Evolutionary conservation across 2,113 vertebrate genomes (phyloP).

Genomic region (Merops nubicus): DNA sequence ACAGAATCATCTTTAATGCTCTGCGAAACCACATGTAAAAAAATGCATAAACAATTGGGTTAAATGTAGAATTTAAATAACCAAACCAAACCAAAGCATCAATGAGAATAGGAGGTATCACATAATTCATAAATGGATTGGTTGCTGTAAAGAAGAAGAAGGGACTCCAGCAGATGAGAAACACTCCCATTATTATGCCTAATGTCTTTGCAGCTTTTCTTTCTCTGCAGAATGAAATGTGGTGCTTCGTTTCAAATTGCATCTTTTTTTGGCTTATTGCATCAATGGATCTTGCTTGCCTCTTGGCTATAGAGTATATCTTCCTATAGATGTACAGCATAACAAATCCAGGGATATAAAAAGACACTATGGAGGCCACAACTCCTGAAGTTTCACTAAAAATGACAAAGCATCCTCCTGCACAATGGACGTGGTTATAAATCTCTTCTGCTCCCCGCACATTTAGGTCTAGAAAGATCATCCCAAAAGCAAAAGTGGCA

Average conservation of each 20-base stretch:
- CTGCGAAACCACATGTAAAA: constrained; percentile 85
- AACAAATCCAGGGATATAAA: constrained; percentile 81
- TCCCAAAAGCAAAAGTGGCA: constrained; percentile 78
- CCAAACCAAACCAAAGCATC: constrained; percentile 83
- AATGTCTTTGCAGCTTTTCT: constrained; percentile 82
- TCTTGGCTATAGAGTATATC: constrained; percentile 79
- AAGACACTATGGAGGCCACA: constrained; percentile 76
- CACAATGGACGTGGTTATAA: constrained; percentile 60
- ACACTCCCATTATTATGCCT: constrained; percentile 81
- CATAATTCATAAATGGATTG: constrained; percentile 78
- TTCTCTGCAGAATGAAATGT: constrained; percentile 68
- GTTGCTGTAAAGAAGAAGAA: constrained; percentile 81
- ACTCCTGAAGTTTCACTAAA: constrained; percentile 77
- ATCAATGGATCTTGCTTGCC: constrained; percentile 76
- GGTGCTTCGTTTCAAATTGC: constrained; percentile 41
- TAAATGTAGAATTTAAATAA: constrained; percentile 85
- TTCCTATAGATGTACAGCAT: constrained; percentile 82
- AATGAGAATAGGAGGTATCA: constrained; percentile 67
- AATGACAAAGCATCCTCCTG: constrained; percentile 76
- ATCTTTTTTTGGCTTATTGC: constrained; percentile 43
- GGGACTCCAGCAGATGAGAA: constrained; percentile 83
- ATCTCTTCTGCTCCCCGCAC: constrained; percentile 75
- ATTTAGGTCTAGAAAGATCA: constrained; percentile 84
- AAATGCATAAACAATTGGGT: constrained; percentile 85
- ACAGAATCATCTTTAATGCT: constrained; percentile 81